These are phyloP conservation scores for Ceyx erithaca DNA, from an alignment of 2,797 vertebrate species.

Conservation along the genomic window DNA sequence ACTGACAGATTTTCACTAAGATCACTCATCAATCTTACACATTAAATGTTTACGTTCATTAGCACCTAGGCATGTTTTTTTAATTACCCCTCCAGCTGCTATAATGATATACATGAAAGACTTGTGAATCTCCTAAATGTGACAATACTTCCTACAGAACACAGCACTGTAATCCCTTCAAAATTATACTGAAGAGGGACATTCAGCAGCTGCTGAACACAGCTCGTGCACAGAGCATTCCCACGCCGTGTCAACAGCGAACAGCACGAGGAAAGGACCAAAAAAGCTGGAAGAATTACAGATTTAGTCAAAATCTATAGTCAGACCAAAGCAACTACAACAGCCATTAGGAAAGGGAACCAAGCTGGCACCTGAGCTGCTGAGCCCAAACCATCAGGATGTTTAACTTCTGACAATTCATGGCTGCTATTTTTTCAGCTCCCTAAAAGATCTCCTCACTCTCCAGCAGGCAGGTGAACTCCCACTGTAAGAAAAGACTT, in stretches of 20 bases:
- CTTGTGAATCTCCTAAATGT: neutral
- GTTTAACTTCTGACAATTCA: neutral
- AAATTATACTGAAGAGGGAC: neutral
- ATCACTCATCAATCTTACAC: neutral
- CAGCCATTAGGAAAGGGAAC: neutral
- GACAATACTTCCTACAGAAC: neutral
- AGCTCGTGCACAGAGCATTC: neutral
- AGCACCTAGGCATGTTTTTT: neutral
- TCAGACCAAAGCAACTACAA: neutral
- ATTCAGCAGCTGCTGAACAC: neutral
- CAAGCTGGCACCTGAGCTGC: neutral
- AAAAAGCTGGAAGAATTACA: neutral
- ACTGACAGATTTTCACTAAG: neutral
- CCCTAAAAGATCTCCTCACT: neutral
- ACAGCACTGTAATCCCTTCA: neutral
- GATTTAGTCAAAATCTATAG: neutral
- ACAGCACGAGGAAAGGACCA: neutral
- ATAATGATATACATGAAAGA: neutral
- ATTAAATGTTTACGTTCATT: neutral
- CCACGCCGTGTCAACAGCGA: neutral
- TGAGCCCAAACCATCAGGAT: neutral
- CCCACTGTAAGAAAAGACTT: neutral
- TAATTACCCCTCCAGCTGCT: neutral
- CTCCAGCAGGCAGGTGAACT: neutral
- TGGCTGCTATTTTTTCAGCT: neutral